Evolutionary conservation across 2,888 invertebrate species (phyloP), one percentile per base, ranked within the genome.

Genomic region (Malthinus flaveolus): DNA sequence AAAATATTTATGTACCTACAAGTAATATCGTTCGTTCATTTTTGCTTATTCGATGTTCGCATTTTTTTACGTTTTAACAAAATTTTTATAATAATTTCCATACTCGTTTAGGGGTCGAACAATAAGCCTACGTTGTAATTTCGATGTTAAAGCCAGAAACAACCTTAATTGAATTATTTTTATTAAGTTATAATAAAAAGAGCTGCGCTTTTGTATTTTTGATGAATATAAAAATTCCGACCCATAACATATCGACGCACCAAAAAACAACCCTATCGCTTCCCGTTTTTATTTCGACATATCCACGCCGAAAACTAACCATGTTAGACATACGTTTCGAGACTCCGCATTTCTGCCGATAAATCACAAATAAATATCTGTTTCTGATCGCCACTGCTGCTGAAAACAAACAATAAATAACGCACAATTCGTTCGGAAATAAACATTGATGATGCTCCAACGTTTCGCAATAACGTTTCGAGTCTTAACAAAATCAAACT

Each of bases 311-410:
- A n/a, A n/a, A n/a, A n/a, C n/a, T n/a, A n/a, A n/a, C n/a, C 12
- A 37, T 37, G 39, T 42, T 42, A 15, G 23, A 42, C 39, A 2
- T 9, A 37, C 37, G 37, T 37, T 37, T 37, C 37, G 12, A 12
- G 12, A 13, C 12, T 13, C 37, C 37, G 45, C 12, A 11, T 33
- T 35, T 32, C 45, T 32, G 23, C 36, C 11, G 32, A 61, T 61
- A 57, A 70, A 70, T 71, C 71, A 71, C 67, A 67, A 65, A 59
- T 68, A 68, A 71, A 71, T 72, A 72, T 72, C 74, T 74, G 74
- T 71, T 72, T 66, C 65, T 69, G 72, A 74, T 72, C 67, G 70
- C 70, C 62, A 61, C 68, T 71, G 66, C 68, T 42, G n/a, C 23
- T 62, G 62, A 64, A 61, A 69, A 64, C 63, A 62, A 68, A 68